Conservation (phyloP, 2,888 invertebrate genomes). For the Drosophila rellima region DNA sequence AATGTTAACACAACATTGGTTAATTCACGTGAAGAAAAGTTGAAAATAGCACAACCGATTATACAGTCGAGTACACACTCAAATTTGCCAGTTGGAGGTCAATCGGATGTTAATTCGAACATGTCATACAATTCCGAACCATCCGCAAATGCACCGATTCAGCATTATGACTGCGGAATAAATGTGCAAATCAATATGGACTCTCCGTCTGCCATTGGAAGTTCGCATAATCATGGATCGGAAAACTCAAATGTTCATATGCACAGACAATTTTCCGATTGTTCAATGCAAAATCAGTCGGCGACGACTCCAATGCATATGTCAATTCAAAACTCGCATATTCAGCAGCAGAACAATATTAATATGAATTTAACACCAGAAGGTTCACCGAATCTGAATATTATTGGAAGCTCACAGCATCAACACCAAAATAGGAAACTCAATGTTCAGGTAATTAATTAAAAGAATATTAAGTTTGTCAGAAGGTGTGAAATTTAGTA, state of each 20-base stretch:
- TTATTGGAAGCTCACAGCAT: conserved; percentile 78
- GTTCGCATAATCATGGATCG: conserved; percentile 92
- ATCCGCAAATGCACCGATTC: conserved; percentile 92
- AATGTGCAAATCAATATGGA: conserved; percentile 95
- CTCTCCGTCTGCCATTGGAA: conserved; percentile 95
- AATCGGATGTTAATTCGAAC: conserved; percentile 67
- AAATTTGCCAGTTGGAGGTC: conserved; percentile 74
- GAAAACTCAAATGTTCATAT: conserved; percentile 88
- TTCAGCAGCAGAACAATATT: conserved; percentile 84
- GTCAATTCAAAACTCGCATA: conserved; percentile 89
- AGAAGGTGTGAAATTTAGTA: no score
- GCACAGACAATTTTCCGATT: conserved; percentile 87
- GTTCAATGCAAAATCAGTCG: conserved; percentile 89
- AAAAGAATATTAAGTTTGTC: no score
- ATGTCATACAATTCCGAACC: conserved; percentile 93
- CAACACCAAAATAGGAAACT: conserved; percentile 79
- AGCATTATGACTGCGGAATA: conserved; percentile 91
- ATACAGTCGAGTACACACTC: conserved; percentile 44
- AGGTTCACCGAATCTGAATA: conserved; percentile 85
- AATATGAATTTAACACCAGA: conserved; percentile 73
- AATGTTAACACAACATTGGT: conserved; percentile 58
- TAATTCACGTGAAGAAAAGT: conserved; percentile 64
- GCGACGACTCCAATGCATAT: conserved; percentile 86
- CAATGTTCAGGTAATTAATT: conserved; percentile 77
- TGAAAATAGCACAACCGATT: conserved; percentile 59